Evolutionary conservation across 2,113 vertebrate genomes (phyloP).

Genomic region (Colossoma macropomum): DNA sequence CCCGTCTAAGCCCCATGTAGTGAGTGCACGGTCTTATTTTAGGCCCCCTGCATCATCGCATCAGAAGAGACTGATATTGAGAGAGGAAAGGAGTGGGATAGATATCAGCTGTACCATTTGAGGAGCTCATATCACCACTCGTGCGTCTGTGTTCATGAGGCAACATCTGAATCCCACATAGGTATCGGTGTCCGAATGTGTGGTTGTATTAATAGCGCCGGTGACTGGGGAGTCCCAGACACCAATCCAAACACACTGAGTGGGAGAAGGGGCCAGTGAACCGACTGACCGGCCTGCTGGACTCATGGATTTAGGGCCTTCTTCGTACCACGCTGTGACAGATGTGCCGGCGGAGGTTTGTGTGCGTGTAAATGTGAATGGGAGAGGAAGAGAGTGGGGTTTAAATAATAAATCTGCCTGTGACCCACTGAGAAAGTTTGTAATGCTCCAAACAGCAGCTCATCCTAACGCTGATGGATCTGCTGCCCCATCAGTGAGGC

Average conservation of each 20-base stretch:
- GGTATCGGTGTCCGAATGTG: not conserved
- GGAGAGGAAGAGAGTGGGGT: not conserved
- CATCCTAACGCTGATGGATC: not conserved
- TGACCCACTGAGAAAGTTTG: conserved; percentile 24
- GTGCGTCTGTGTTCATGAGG: not conserved
- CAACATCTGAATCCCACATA: not conserved
- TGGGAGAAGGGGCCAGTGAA: not conserved
- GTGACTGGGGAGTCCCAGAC: not conserved
- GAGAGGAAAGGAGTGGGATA: conserved; percentile 6
- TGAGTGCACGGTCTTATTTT: conserved; percentile 46
- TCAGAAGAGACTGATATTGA: conserved; percentile 42
- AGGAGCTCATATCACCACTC: conserved; percentile 15
- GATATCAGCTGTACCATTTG: conserved; percentile 31
- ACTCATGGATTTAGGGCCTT: conserved; percentile 49
- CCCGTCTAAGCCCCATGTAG: conserved; percentile 11
- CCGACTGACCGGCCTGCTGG: not conserved
- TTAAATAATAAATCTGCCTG: conserved; percentile 37
- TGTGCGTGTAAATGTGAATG: not conserved
- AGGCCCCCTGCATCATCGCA: conserved; percentile 40
- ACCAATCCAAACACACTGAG: not conserved
- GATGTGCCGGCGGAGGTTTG: conserved; percentile 60
- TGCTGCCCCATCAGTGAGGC: not conserved
- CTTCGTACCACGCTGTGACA: conserved; percentile 61
- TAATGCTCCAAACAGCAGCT: conserved; percentile 7
- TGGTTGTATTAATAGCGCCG: not conserved